Percentiles rank a stretch among this genome's conserved stretches.
Conservation (phyloP, 2,113 vertebrate genomes). For the Heliornis fulica region DNA sequence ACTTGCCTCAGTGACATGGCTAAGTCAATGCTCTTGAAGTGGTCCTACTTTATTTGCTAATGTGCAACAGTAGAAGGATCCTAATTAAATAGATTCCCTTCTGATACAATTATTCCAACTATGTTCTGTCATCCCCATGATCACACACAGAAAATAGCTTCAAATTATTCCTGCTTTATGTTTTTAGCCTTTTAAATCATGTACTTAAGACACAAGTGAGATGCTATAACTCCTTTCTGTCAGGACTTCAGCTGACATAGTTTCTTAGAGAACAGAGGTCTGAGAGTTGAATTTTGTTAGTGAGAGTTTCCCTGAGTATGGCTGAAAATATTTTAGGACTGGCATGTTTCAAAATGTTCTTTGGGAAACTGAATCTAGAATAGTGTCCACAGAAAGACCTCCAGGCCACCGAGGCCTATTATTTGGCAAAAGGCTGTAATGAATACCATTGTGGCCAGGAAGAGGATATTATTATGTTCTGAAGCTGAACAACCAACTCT, state of each 20-base stretch:
- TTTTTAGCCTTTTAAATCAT: background rate
- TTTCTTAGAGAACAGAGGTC: background rate
- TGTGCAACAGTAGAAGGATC: background rate
- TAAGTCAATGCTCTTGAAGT: background rate
- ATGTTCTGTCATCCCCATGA: background rate
- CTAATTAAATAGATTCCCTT: conserved; percentile 13
- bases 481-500: conserved; percentile 14
- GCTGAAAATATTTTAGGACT: conserved; percentile 38
- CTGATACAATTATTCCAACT: background rate
- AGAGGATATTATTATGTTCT: conserved; percentile 42
- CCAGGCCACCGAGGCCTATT: conserved; percentile 41
- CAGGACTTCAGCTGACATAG: background rate
- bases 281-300: background rate
- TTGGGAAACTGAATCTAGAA: conserved; percentile 14
- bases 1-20: background rate
- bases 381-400: conserved; percentile 52
- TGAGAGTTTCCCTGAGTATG: conserved; percentile 41
- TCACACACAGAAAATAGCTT: conserved; percentile 5
- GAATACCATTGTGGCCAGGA: conserved; percentile 33
- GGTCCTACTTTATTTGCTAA: background rate
- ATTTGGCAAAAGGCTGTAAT: conserved; percentile 53
- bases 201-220: background rate
- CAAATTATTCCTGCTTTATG: background rate
- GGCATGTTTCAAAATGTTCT: conserved; percentile 31
- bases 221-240: background rate